These are phyloP conservation scores for Pollenia angustigena DNA, from an alignment of 2,888 invertebrate genomes.

Conservation along the genomic window DNA sequence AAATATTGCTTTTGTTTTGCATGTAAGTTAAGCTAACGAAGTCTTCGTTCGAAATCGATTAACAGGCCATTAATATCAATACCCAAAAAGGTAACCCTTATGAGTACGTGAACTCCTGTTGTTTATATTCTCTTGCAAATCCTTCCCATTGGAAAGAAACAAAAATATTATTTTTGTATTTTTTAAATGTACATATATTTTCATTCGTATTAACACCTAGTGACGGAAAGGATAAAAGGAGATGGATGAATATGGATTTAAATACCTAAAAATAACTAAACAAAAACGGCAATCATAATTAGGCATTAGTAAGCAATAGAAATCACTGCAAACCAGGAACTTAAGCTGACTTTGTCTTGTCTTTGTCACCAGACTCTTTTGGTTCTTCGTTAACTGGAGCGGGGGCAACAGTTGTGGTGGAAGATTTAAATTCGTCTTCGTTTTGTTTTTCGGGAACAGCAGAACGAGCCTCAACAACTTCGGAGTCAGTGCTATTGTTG, in stretches of 20 bases:
- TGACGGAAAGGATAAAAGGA: slow-evolving; percentile 20
- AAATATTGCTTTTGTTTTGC: too few relatives aligned
- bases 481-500: slow-evolving; percentile 76
- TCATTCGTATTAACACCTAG: slow-evolving; percentile 54
- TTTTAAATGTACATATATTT: slow-evolving; percentile 41
- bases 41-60: too few relatives aligned
- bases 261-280: slow-evolving; percentile 66
- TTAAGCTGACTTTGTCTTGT: slow-evolving; percentile 55
- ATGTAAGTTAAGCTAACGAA: too few relatives aligned
- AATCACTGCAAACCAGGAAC: slow-evolving; percentile 32
- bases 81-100: too few relatives aligned
- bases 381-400: slow-evolving; percentile 76
- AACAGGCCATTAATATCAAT: too few relatives aligned
- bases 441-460: slow-evolving; percentile 53
- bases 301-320: slow-evolving; percentile 40
- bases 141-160: not conserved
- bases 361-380: slow-evolving; percentile 53
- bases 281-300: slow-evolving; percentile 68
- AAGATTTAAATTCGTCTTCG: not conserved
- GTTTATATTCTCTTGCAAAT: too few relatives aligned
- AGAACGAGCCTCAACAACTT: slow-evolving; percentile 80
- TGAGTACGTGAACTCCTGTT: too few relatives aligned
- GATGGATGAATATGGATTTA: slow-evolving; percentile 48
- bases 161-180: not conserved
- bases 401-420: slow-evolving; percentile 75